Evolutionary conservation across 1,140 invertebrate genomes (phyloP), one percentile per base, ranked within the genome.

Genomic region (silkworm (Bombyx mori)): DNA sequence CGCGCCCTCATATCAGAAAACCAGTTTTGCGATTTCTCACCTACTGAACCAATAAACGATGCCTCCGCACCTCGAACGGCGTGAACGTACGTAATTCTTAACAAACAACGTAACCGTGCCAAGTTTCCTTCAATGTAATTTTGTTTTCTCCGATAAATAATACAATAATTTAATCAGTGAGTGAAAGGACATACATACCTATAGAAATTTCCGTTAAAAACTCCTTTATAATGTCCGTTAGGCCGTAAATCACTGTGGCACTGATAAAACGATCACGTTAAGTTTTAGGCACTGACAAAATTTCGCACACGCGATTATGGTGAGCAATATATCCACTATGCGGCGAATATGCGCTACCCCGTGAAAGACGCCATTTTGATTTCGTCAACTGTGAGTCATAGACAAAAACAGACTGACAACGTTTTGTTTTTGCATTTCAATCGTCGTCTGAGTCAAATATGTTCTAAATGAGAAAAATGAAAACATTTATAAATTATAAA

Each of bases 331-430:
- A 57, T 56, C 50, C 60, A 72, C 70, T 83, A 75, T 82, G 80
- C 82, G 79, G 80, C 78, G 69, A 75, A 83, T 83, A 77, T 76
- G 79, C 74, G 73, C 78, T 82, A 85, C 74, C 68, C 73, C 72
- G 72, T 79, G 79, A 85, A 82, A 77, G 82, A 85, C 82, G 82
- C 84, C 82, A 87, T 87, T 85, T 87, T 87, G 82, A 87, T 85
- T 83, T 87, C 84, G 84, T 87, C 84, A 85, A 85, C 82, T 87
- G 82, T 73, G 65, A 56, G 54, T 67, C 61, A 81, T 65, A 83
- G 75, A 84, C 75, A 80, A 82, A 35, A 45, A 71, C 61, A 76
- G 66, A 75, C 0, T 54, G 6, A 45, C 6, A 9, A 50, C 66
- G 63, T 71, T 70, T 59, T 53, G 52, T 65, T 63, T 49, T n/a